A percentile compares a stretch with the other conserved stretches of the same genome.
Evolutionary conservation across 2,888 invertebrate species (phyloP).

Genomic region (Aethes cnicana): DNA sequence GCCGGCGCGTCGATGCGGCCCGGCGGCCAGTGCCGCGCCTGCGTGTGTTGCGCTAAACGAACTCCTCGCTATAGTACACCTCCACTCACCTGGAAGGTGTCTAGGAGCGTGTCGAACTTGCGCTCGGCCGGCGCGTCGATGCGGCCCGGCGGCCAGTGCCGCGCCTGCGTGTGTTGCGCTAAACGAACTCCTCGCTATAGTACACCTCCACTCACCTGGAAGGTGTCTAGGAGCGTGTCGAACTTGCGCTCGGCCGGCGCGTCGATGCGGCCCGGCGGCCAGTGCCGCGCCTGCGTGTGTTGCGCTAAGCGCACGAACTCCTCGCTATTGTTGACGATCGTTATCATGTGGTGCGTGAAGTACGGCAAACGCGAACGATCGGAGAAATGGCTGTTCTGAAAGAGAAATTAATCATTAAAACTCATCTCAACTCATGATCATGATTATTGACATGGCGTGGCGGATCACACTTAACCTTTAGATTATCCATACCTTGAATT

Average conservation of each 20-base stretch:
- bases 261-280: slow-evolving; percentile 85
- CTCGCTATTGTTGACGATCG: slow-evolving; percentile 96
- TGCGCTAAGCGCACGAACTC: slow-evolving; percentile 94
- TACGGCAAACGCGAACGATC: slow-evolving; percentile 93
- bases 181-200: background rate
- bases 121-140: too few species aligned
- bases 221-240: slow-evolving; percentile 84
- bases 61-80: slow-evolving; percentile 90
- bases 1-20: too few species aligned
- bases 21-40: slow-evolving; percentile 90
- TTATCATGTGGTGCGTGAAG: slow-evolving; percentile 97
- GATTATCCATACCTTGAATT: slow-evolving; percentile 90
- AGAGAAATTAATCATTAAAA: too few species aligned
- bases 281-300: slow-evolving; percentile 92
- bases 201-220: slow-evolving; percentile 73
- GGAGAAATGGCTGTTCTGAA: slow-evolving; percentile 92
- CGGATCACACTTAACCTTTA: too few species aligned
- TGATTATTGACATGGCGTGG: too few species aligned
- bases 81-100: too few species aligned
- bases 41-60: slow-evolving; percentile 93
- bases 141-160: slow-evolving; percentile 89
- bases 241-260: slow-evolving; percentile 83
- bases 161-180: slow-evolving; percentile 91
- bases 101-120: too few species aligned
- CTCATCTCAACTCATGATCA: too few species aligned